A percentile compares a stretch with the other conserved stretches of the same genome.
Evolutionary conservation across 2,888 invertebrate species (phyloP).

Genomic region (Steinernema hermaphroditum): DNA sequence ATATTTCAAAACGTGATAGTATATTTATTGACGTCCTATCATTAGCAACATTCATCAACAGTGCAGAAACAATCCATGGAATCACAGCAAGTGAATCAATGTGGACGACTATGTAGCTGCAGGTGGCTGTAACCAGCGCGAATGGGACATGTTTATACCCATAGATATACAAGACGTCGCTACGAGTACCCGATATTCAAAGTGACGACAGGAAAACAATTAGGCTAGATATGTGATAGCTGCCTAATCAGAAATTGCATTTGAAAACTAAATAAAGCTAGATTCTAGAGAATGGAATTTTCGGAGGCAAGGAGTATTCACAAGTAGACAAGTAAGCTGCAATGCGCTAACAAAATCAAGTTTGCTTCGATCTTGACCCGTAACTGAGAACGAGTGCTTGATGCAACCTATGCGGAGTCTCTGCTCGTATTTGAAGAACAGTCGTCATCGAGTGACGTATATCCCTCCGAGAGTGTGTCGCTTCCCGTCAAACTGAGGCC

Average conservation of each 20-base stretch:
- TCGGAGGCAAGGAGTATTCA: not conserved
- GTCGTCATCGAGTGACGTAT: slow-evolving; percentile 22
- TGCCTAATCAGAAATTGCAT: slow-evolving; percentile 21
- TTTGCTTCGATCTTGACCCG: not conserved
- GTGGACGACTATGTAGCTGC: too few relatives aligned
- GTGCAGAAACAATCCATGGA: too few relatives aligned
- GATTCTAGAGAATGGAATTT: not conserved
- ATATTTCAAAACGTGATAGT: too few relatives aligned
- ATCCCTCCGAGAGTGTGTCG: slow-evolving; percentile 22
- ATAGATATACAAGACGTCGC: not conserved
- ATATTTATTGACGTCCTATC: slow-evolving; percentile 4
- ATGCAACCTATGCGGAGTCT: not conserved
- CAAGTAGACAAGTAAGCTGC: too few relatives aligned
- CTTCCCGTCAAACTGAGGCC: slow-evolving; percentile 25
- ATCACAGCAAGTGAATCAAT: too few relatives aligned
- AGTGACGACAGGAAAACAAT: slow-evolving; percentile 1
- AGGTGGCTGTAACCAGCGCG: not conserved
- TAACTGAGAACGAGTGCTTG: not conserved
- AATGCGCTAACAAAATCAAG: not conserved
- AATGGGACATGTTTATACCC: slow-evolving; percentile 6
- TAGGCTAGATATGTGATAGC: slow-evolving; percentile 7
- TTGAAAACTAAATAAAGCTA: slow-evolving; percentile 1
- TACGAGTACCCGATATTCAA: not conserved
- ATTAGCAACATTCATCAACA: not conserved
- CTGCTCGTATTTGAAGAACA: slow-evolving; percentile 19